Base-by-base conservation (phyloP, 2,797 vertebrate species). In the Netta rufina region DNA sequence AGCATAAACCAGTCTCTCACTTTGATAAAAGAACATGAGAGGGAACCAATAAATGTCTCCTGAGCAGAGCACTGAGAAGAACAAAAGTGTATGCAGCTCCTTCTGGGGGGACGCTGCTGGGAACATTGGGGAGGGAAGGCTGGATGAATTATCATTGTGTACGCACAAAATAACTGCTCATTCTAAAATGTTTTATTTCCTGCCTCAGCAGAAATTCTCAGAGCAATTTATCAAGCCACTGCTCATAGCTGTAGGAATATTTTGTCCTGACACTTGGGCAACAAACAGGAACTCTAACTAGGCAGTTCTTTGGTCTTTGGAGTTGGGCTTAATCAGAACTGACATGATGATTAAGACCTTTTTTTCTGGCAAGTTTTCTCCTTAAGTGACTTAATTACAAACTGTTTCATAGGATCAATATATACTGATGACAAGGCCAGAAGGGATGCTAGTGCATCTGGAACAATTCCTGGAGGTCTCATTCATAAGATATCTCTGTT, bases 161-260 rank as follows among this genome's bases (percentile, higher is more conserved):
- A 2, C 43, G 17, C 24, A 64, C 32, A 24, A 45, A 83, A 47
- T 60, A 93, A 78, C 62, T 30, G 20, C 3, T 58, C 6, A 19
- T 84, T 92, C 39, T 60, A 8, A 88, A 91, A 90, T 72, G 64
- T 81, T 83, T 90, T 11, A 62, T 72, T 91, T 93, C 11, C 60
- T 91, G 58, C 36, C 9, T 41, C 25, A 84, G 39, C 88, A 22
- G 70, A 7, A 87, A 71, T 89, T 81, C 25, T 72, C 58, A 45
- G 41, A 76, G 75, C 30, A 57, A 7, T 89, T 82, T 87, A 32
- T 74, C 30, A 67, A 89, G 28, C 4, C 32, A 18, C 6, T 90
- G 20, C 39, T 85, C 5, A 3, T 80, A 57, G 33, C 45, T 61
- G 6, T 75, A 45, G 54, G 32, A 69, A 32, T 62, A 2, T 13